phyloP scores from a whole-genome alignment of 2,888 invertebrate genomes.

The Ceraclea dissimilis region DNA sequence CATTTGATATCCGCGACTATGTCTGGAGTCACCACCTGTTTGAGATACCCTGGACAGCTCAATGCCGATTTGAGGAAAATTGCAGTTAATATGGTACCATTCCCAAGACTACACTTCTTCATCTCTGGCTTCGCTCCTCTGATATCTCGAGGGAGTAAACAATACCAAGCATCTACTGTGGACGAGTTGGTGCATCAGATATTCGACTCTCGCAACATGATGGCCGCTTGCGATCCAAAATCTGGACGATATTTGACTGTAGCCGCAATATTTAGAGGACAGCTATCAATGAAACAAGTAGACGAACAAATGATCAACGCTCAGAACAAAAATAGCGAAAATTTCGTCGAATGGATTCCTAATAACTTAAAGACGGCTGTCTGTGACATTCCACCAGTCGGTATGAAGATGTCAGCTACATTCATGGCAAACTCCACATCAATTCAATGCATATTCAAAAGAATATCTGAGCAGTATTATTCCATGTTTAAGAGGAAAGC shows the following conservation, averaged over 20 bases:
- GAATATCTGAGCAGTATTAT: slow-evolving; percentile 7
- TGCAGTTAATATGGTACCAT: slow-evolving; percentile 6
- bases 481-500: slow-evolving; percentile 8
- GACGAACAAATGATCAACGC: slow-evolving; percentile 9
- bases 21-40: slow-evolving; percentile 5
- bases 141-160: background rate
- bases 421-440: slow-evolving; percentile 10
- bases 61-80: slow-evolving; percentile 7
- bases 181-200: slow-evolving; percentile 10
- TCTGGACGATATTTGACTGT: slow-evolving; percentile 11
- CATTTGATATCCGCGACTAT: slow-evolving; percentile 2
- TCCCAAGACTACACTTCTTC: slow-evolving; percentile 3
- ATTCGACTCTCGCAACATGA: slow-evolving; percentile 10
- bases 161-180: background rate
- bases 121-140: slow-evolving; percentile 5
- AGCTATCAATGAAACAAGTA: slow-evolving; percentile 9
- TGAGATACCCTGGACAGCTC: slow-evolving; percentile 3
- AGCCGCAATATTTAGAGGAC: slow-evolving; percentile 10
- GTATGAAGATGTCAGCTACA: slow-evolving; percentile 8
- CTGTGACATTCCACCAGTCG: slow-evolving; percentile 8
- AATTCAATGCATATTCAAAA: slow-evolving; percentile 6
- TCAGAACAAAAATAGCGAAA: slow-evolving; percentile 6
- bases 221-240: slow-evolving; percentile 9
- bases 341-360: slow-evolving; percentile 14
- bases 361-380: slow-evolving; percentile 12